Conservation (phyloP, 2,888 invertebrate species). For the Cephonodes hylas region DNA sequence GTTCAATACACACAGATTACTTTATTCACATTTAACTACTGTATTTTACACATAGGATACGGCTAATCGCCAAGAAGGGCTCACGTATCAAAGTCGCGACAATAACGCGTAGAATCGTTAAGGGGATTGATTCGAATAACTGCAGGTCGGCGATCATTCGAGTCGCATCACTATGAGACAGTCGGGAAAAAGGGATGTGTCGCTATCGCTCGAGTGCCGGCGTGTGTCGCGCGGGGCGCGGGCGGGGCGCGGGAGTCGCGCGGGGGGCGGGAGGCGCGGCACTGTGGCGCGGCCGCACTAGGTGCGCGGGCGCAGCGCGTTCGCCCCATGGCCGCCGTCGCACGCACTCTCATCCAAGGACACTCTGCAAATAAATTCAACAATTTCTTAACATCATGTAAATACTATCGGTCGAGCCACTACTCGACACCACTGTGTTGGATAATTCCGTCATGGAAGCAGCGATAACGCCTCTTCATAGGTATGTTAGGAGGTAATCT, state of each 20-base stretch:
- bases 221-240: neutral
- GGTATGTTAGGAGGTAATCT: too few relatives aligned
- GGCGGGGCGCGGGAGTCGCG: neutral
- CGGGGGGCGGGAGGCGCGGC: neutral
- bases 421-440: too few relatives aligned
- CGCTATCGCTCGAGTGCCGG: too few relatives aligned
- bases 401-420: too few relatives aligned
- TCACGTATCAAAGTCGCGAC: neutral
- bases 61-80: neutral
- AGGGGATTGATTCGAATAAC: neutral
- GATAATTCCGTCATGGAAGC: neutral
- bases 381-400: neutral
- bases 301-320: neutral
- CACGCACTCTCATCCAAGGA: neutral
- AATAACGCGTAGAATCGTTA: neutral
- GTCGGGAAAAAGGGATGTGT: too few relatives aligned
- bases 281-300: neutral
- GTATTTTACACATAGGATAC: neutral
- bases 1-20: constrained; percentile 1
- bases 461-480: too few relatives aligned
- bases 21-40: constrained; percentile 4
- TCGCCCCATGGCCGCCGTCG: neutral
- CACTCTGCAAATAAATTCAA: neutral
- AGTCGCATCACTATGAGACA: neutral
- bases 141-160: neutral